Evolutionary conservation across 2,888 invertebrate species (phyloP), one percentile per base, ranked within the genome.

Genomic region (Torymus aiolomorphi): DNA sequence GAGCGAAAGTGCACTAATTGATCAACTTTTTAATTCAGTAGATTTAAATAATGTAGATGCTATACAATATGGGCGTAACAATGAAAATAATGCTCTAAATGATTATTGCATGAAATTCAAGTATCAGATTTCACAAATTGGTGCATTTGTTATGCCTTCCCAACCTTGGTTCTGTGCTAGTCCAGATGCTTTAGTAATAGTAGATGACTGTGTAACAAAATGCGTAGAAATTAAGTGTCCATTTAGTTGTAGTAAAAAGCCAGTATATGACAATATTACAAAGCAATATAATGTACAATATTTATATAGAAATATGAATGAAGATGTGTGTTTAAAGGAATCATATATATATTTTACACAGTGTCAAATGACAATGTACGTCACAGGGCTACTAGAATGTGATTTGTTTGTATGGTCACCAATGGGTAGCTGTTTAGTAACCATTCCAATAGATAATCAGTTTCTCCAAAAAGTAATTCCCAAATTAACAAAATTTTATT

Each of bases 321-420:
- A n/a, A 13, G n/a, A 2, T 8, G 11, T 42, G 14, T 42, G 13
- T 16, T 65, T 65, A n/a, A 31, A 65, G 14, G n/a, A 8, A 5
- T 49, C 42, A 65, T n/a, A 13, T 42, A 10, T 78, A 81, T 71
- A n/a, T n/a, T 81, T 78, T 31, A 78, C 81, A 8, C 78, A 78
- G 42, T 78, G 74, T 66, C 81, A 78, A 66, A 16, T 81, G 56
- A 66, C 75, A 65, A 65, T 65, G 65, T 65, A 65, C 42, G n/a
- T n/a, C 13, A 65, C 49, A 5, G 65, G 65, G 10, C n/a, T 75
- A 24, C 65, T 24, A n/a, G 56, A 51, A 51, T 80, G 77, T 70
- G 80, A 80, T 59, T 69, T 77, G 3, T 80, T 73, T 62, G 77
- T 80, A 8, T 78, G 78, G 74, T 75, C 78, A 12, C 74, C 75